A percentile compares a stretch with the other conserved stretches of the same genome.
Evolutionary conservation across 1,140 invertebrate genomes (phyloP).

Genomic region (Lepidurus apus): DNA sequence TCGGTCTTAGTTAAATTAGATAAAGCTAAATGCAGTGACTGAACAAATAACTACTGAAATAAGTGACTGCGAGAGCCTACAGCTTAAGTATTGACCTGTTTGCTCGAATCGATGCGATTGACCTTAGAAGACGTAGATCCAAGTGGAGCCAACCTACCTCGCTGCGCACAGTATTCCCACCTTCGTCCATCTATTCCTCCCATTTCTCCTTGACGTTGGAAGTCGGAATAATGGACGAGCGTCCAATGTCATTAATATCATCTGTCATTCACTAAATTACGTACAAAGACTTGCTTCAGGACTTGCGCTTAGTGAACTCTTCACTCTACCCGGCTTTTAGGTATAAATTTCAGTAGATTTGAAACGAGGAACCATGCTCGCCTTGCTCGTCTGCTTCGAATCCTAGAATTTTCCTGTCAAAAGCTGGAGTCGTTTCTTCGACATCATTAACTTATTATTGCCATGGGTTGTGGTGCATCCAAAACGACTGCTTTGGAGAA

Average conservation of each 20-base stretch:
- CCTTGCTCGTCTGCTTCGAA: not conserved
- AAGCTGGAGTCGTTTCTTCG: not conserved
- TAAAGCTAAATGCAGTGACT: no score
- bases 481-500: not conserved
- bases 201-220: not conserved
- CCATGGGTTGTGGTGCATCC: not conserved
- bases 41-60: not conserved
- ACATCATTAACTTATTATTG: not conserved
- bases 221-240: not conserved
- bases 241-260: not conserved
- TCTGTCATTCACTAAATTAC: not conserved
- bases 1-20: no score
- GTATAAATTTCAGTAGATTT: not conserved
- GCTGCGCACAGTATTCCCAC: not conserved
- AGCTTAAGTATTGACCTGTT: slow-evolving; percentile 5
- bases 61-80: not conserved
- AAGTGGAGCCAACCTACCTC: not conserved
- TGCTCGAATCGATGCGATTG: slow-evolving; percentile 8
- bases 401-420: not conserved
- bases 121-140: not conserved
- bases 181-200: not conserved
- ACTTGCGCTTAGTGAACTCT: slow-evolving; percentile 10
- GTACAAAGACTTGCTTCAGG: not conserved
- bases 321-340: not conserved
- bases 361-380: not conserved